These are phyloP conservation scores for Yoshiicerus persimilis DNA, from an alignment of 1,140 invertebrate genomes.

Conservation along the genomic window DNA sequence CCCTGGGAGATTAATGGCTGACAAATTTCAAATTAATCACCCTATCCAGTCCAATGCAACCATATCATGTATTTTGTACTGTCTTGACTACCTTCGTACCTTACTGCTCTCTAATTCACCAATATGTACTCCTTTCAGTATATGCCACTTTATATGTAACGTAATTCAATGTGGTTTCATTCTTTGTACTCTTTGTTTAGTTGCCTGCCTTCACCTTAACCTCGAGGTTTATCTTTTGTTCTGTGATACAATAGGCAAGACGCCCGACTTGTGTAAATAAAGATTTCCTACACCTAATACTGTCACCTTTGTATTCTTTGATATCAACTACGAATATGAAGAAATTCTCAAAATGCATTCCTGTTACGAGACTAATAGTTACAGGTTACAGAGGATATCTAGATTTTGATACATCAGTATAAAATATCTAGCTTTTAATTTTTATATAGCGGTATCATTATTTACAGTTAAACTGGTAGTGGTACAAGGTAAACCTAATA, in stretches of 20 bases:
- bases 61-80: background rate
- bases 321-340: background rate
- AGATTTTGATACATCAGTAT: background rate
- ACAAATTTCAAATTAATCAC: slow-evolving; percentile 44
- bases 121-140: background rate
- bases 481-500: background rate
- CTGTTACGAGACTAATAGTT: background rate
- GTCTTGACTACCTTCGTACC: background rate
- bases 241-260: background rate
- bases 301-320: background rate
- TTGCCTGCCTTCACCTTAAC: slow-evolving; percentile 6
- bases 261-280: background rate
- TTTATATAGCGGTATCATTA: background rate
- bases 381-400: background rate
- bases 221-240: background rate
- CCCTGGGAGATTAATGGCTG: slow-evolving; percentile 37
- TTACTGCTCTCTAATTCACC: background rate
- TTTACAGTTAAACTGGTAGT: background rate
- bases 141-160: background rate
- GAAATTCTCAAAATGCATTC: background rate
- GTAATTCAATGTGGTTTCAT: background rate
- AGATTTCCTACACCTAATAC: background rate
- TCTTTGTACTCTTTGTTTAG: background rate
- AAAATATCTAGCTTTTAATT: background rate
- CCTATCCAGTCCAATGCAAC: background rate